Base-by-base conservation (phyloP, 2,888 invertebrate species). In the Nymphalis polychloros region DNA sequence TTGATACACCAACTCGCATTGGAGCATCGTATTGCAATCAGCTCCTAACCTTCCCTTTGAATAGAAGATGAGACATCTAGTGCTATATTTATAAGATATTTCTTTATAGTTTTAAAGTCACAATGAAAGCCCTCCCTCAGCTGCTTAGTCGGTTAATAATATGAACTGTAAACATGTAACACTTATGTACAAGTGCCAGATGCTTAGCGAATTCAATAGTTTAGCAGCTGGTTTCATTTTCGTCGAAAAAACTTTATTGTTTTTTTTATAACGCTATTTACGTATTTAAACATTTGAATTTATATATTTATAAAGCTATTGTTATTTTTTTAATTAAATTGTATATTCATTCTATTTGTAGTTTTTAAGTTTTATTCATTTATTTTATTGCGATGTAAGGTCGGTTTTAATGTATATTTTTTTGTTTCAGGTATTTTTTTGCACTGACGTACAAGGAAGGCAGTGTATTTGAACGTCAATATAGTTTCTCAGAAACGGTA, bases 361-460 rank as follows among this genome's bases (percentile, higher is more conserved):
- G 47, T 47, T 47, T 2, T 10, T 47, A 16, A 16, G 47, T 8
- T 47, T 16, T 47, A 47, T 47, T 47, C 8, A 17, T n/a, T 49
- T 49, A 17, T 49, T 49, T n/a, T n/a, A 47, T 47, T 47, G 10
- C 16, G n/a, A 49, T 23, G 2, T 27, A 17, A 55, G 17, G 53
- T 31, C n/a, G 27, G 31, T 31, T 27, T 55, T 31, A 31, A 55
- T 8, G 31, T 55, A 17, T 55, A 16, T 27, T 53, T 53, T 31
- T 55, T 55, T 55, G 53, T 55, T 55, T 31, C 53, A 55, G 53
- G 53, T 55, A 55, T n/a, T 55, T 31, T 31, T 31, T 27, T 27
- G 31, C 27, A 7, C 16, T 17, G 31, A 55, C 53, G 8, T 55
- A 41, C 41, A 27, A 55, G 31, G 53, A 55, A 55, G 53, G 53